phyloP scores from a whole-genome alignment of 2,888 invertebrate species.

The Apodemia hepburni region DNA sequence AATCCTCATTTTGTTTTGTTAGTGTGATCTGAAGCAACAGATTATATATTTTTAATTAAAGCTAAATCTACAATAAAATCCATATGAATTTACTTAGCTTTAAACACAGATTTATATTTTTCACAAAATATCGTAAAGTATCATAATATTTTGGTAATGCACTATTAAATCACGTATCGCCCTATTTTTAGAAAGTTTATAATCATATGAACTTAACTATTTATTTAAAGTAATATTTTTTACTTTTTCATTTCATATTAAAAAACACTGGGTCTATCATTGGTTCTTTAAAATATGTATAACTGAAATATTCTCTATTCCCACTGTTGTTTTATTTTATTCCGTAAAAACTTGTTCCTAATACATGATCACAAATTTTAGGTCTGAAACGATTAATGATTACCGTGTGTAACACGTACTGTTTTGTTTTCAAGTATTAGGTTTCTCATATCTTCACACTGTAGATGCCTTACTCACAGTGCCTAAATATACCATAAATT shows the following conservation, averaged over 20 bases:
- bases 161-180: conserved; percentile 65
- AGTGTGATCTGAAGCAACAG: conserved; percentile 72
- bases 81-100: conserved; percentile 40
- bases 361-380: too few relatives aligned
- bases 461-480: conserved; percentile 93
- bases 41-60: conserved; percentile 15
- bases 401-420: neutral
- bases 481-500: conserved; percentile 82
- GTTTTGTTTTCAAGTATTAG: conserved; percentile 25
- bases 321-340: too few relatives aligned
- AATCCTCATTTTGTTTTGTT: conserved; percentile 59
- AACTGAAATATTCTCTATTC: too few relatives aligned
- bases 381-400: too few relatives aligned
- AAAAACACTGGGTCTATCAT: too few relatives aligned
- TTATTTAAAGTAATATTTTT: too few relatives aligned
- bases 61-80: conserved; percentile 17
- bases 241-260: too few relatives aligned
- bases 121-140: conserved; percentile 43
- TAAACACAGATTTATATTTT: conserved; percentile 58
- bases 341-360: too few relatives aligned
- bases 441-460: conserved; percentile 79
- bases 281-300: too few relatives aligned
- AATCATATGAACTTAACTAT: too few relatives aligned
- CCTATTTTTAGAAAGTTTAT: conserved; percentile 61
- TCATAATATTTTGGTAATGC: conserved; percentile 60